Conservation (phyloP, 2,797 vertebrate species). For the Orientallactaga sibirica region DNA sequence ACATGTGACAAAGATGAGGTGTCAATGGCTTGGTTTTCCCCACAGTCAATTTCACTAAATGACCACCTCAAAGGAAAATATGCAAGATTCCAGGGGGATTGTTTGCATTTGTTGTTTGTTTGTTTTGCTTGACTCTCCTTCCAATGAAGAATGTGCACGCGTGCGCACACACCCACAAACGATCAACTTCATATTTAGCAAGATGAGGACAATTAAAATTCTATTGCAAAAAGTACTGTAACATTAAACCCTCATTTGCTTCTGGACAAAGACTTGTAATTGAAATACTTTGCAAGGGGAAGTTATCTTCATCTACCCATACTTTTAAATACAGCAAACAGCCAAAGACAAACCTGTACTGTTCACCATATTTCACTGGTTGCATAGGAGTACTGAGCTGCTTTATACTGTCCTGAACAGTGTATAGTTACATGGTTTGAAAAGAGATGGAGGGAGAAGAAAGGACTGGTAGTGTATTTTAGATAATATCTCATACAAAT, state of each 20-base stretch:
- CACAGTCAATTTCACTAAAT: background rate
- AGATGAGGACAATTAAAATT: slow-evolving; percentile 88
- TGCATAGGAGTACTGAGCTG: slow-evolving; percentile 86
- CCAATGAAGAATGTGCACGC: background rate
- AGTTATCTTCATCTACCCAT: slow-evolving; percentile 89
- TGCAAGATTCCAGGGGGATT: background rate
- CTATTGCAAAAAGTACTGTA: slow-evolving; percentile 85
- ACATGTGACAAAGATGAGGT: background rate
- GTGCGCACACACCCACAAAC: background rate
- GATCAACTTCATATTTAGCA: slow-evolving; percentile 79
- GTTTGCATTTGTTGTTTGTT: background rate
- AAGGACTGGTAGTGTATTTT: slow-evolving; percentile 81
- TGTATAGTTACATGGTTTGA: slow-evolving; percentile 84
- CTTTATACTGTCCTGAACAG: slow-evolving; percentile 82
- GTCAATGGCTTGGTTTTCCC: background rate
- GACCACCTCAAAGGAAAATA: slow-evolving; percentile 36
- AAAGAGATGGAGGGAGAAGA: slow-evolving; percentile 78
- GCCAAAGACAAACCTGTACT: slow-evolving; percentile 87
- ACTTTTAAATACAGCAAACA: slow-evolving; percentile 86
- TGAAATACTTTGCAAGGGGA: slow-evolving; percentile 83
- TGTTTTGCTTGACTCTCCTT: background rate
- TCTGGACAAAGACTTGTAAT: slow-evolving; percentile 89
- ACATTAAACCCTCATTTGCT: slow-evolving; percentile 86
- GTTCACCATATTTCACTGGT: slow-evolving; percentile 86
- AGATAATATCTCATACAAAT: slow-evolving; percentile 73